These are phyloP conservation scores for Ctenochaetus hawaiiensis DNA, from an alignment of 2,797 vertebrate genomes.

Conservation along the genomic window DNA sequence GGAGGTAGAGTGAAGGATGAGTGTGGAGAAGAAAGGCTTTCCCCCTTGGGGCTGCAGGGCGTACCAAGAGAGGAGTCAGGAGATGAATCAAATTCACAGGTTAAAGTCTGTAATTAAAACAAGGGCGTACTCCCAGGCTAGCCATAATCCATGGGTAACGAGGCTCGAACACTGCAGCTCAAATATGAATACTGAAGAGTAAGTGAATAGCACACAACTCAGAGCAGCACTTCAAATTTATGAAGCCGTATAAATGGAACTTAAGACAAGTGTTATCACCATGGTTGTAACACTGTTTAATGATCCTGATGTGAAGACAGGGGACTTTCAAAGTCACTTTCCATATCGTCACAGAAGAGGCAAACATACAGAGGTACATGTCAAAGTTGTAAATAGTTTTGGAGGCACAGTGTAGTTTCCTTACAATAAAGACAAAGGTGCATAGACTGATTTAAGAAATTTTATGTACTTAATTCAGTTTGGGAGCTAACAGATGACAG, in stretches of 20 bases:
- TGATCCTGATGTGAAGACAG: conserved; percentile 51
- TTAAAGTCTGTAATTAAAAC: conserved; percentile 84
- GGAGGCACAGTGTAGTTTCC: too few relatives aligned
- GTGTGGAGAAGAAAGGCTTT: conserved; percentile 43
- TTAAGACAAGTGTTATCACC: conserved; percentile 73
- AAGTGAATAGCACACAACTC: conserved; percentile 44
- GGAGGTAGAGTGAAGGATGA: conserved; percentile 63
- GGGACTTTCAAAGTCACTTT: conserved; percentile 72
- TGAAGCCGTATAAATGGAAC: conserved; percentile 68
- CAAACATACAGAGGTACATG: conserved; percentile 14
- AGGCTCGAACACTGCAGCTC: conserved; percentile 61
- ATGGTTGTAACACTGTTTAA: conserved; percentile 67
- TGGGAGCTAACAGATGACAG: not conserved
- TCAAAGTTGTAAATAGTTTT: not conserved
- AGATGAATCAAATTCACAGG: conserved; percentile 80
- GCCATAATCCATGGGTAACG: conserved; percentile 76
- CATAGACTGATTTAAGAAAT: not conserved
- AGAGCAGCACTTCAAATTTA: conserved; percentile 75
- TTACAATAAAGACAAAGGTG: conserved; percentile 1
- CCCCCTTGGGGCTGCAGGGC: conserved; percentile 32
- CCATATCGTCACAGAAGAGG: conserved; percentile 50
- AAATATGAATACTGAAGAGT: conserved; percentile 72
- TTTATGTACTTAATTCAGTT: not conserved
- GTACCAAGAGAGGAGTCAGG: conserved; percentile 61
- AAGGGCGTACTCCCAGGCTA: conserved; percentile 63